These are phyloP conservation scores for Cochlearius cochlearius DNA, from an alignment of 2,113 vertebrate species.

Conservation along the genomic window DNA sequence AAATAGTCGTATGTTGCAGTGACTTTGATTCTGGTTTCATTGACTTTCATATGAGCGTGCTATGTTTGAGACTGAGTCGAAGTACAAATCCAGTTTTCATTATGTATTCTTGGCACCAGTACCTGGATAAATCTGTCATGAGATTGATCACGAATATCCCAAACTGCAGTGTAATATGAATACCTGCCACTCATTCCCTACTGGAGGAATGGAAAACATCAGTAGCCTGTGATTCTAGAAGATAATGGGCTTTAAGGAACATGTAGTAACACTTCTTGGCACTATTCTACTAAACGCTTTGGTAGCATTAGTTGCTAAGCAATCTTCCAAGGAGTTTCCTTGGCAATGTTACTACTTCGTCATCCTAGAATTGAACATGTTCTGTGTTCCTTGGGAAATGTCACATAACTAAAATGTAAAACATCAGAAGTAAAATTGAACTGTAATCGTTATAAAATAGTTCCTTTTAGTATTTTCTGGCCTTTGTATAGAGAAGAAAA, in stretches of 20 bases:
- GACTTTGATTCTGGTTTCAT: not conserved
- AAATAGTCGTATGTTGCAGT: not conserved
- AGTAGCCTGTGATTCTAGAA: not conserved
- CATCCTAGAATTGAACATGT: not conserved
- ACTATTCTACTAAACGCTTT: not conserved
- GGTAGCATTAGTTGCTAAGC: not conserved
- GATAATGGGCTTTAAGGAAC: not conserved
- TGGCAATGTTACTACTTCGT: not conserved
- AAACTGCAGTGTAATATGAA: not conserved
- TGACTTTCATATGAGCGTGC: not conserved
- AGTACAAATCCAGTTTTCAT: not conserved
- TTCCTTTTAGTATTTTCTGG: not conserved
- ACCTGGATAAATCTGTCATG: not conserved
- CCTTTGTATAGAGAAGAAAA: not conserved
- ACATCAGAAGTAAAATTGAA: not conserved
- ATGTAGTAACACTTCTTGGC: not conserved
- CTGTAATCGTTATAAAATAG: not conserved
- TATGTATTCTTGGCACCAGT: not conserved
- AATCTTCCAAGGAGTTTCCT: not conserved
- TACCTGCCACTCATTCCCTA: not conserved
- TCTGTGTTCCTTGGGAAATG: not conserved
- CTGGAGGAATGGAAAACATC: not conserved
- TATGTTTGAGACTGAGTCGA: not conserved
- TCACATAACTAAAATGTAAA: not conserved
- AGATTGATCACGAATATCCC: not conserved